Conservation (phyloP, 2,888 invertebrate species). For the Bellardia pandia region DNA sequence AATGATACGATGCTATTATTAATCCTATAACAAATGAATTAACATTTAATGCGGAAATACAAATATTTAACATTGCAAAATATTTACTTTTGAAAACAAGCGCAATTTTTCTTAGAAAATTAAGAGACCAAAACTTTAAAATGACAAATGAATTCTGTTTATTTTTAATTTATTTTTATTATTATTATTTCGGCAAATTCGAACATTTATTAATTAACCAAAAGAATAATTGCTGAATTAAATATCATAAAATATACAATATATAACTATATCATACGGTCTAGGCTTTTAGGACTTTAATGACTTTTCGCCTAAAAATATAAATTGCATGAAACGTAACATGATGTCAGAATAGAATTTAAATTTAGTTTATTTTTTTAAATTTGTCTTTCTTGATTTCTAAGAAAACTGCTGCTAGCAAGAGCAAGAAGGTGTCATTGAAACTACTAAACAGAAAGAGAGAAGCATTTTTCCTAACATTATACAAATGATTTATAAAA, state of each 20-base stretch:
- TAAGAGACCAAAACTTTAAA: not conserved
- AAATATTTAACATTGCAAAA: not conserved
- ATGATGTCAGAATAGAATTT: conserved; percentile 21
- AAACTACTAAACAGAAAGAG: not conserved
- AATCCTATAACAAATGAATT: not conserved
- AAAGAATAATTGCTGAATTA: conserved; percentile 4
- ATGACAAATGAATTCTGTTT: not conserved
- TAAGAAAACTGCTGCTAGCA: not conserved
- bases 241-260: no score
- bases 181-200: not conserved
- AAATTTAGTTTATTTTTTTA: conserved; percentile 9
- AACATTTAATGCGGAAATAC: not conserved
- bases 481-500: conserved; percentile 50
- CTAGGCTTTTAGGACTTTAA: not conserved
- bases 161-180: conserved; percentile 7
- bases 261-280: not conserved
- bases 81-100: not conserved
- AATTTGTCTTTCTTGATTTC: not conserved
- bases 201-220: not conserved
- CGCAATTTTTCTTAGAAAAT: not conserved
- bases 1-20: not conserved
- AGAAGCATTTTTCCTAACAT: conserved; percentile 22
- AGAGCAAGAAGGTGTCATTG: conserved; percentile 19
- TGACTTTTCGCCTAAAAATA: conserved; percentile 1
- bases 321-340: not conserved